These are phyloP conservation scores for Lamprotornis superbus DNA, from an alignment of 2,113 vertebrate genomes.

Conservation along the genomic window DNA sequence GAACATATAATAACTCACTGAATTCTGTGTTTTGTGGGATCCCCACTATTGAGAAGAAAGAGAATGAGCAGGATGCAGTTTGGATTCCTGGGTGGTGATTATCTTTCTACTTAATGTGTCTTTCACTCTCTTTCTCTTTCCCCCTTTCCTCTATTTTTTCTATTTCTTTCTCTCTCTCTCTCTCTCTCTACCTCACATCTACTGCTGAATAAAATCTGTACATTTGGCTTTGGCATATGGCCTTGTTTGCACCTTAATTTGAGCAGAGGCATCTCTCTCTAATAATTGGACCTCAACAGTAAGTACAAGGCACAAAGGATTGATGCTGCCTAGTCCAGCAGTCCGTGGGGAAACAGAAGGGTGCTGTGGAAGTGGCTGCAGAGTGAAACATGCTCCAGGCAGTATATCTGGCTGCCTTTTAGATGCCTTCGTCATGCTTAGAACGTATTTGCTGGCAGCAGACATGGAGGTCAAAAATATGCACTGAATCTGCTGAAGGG, in stretches of 20 bases:
- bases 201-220: neutral
- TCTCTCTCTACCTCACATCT: neutral
- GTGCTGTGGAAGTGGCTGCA: neutral
- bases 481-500: neutral
- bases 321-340: neutral
- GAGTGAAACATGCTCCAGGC: neutral
- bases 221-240: neutral
- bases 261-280: neutral
- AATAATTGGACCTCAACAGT: neutral
- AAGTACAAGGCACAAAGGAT: neutral
- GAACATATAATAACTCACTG: neutral
- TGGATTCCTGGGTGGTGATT: neutral
- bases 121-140: neutral
- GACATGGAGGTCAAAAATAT: neutral
- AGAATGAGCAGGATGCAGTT: neutral
- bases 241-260: neutral
- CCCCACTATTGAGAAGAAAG: neutral
- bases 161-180: too few species aligned
- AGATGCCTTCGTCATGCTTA: neutral
- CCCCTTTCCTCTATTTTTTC: accelerated
- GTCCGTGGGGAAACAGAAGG: neutral
- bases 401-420: neutral
- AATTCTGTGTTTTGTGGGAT: neutral
- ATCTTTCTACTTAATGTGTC: neutral
- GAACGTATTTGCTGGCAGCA: neutral